Evolutionary conservation across 2,797 vertebrate species (phyloP), one percentile per base, ranked within the genome.

Genomic region (Leptoclinus maculatus): DNA sequence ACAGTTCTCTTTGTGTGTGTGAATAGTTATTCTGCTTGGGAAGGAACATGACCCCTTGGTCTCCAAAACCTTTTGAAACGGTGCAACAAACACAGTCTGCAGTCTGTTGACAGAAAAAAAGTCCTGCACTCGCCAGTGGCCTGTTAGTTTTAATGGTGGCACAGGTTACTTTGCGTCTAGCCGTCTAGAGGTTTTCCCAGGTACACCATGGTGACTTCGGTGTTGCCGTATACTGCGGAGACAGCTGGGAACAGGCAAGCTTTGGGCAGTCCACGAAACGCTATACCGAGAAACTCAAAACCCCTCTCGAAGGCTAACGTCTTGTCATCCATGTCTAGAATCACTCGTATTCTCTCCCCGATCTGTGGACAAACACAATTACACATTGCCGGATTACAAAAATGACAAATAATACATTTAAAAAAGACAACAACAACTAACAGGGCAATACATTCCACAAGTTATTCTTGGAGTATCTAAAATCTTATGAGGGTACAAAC

Each of bases 301-400:
- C 98, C 98, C 89, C 98, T 95, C 92, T 99, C 98, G 83, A 99
- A 99, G 0, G 98, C 98, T 95, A 99, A 91, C 7, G 98, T 99
- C 95, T 99, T 99, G 94, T 99, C 98, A 82, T 99, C 98, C 98
- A 99, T 99, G 94, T 99, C 98, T 83, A 99, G 95, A 87, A 99
- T 99, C 75, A 99, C 98, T 74, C 98, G 96, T 94, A 99, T 99
- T 89, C 98, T 96, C 93, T 99, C 98, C n/a, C 98, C 98, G 72
- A 99, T 99, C 98, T 99, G 96, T 32, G 59, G 83, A 81, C 17
- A 53, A 45, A 83, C 25, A 91, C 4, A n/a, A 56, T 29, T 2
- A 79, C 0, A 67, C 21, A 59, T 21, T 5, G 32, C 62, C 27
- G 8, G 23, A 43, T 63, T n/a, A 58, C 25, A 77, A 9, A 54